A percentile compares a stretch with the other conserved stretches of the same genome.
These are phyloP conservation scores for Agrochola litura DNA, from an alignment of 2,888 invertebrate species.

Conservation along the genomic window DNA sequence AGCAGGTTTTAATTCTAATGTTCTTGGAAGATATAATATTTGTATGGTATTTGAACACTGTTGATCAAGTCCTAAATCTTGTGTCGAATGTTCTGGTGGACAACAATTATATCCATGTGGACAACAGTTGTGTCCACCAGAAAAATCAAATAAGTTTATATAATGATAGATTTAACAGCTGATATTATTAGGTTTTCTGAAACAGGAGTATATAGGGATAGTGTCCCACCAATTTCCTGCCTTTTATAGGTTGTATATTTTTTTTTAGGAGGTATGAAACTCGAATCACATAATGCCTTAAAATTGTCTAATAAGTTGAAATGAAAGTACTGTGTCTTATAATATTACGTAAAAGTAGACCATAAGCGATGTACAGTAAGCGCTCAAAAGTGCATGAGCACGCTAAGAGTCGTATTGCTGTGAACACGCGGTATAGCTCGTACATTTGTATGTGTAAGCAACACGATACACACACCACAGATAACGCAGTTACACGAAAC, in stretches of 20 bases:
- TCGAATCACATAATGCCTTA: constrained; percentile 31
- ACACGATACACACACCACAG: too few species aligned
- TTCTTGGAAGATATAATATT: neutral
- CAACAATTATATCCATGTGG: neutral
- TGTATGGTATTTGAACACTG: neutral
- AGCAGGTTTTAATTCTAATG: neutral
- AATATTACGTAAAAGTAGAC: constrained; percentile 33
- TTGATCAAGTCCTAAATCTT: neutral
- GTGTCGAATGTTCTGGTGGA: neutral
- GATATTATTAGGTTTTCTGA: neutral
- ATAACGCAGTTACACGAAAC: too few species aligned
- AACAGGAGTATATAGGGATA: neutral
- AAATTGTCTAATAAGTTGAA: constrained; percentile 17
- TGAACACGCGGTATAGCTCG: too few species aligned
- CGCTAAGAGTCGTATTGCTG: too few species aligned
- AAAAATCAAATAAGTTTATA: neutral
- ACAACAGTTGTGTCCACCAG: neutral
- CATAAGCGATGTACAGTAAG: neutral
- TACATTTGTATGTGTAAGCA: too few species aligned
- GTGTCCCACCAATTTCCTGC: neutral
- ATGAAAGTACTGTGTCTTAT: constrained; percentile 27
- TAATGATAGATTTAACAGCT: neutral
- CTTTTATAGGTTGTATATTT: neutral
- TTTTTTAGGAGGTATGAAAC: neutral
- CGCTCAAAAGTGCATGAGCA: too few species aligned